phyloP scores from a whole-genome alignment of 2,888 invertebrate species.

The Prosapia bicincta region DNA sequence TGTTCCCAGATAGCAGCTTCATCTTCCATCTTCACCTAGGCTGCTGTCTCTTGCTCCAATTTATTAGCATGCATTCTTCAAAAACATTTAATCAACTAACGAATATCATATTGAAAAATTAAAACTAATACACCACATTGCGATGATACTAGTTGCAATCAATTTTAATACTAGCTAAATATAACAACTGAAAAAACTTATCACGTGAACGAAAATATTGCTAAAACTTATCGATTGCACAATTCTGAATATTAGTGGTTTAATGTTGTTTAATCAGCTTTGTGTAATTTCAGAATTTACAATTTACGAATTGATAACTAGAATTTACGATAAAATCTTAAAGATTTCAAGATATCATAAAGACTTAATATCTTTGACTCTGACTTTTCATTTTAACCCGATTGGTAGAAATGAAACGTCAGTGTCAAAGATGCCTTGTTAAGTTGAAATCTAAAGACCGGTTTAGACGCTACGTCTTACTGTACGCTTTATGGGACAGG shows the following conservation, averaged over 20 bases:
- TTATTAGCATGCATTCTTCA: background rate
- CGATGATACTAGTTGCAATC: too few relatives aligned
- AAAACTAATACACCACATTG: background rate
- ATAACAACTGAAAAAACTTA: background rate
- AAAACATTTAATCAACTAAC: background rate
- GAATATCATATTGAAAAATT: background rate
- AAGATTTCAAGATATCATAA: too few relatives aligned
- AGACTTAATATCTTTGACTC: too few relatives aligned
- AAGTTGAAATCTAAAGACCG: too few relatives aligned
- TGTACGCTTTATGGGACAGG: too few relatives aligned
- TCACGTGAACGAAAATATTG: background rate
- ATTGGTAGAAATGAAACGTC: too few relatives aligned
- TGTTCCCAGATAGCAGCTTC: conserved; percentile 84
- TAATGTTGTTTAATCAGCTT: background rate
- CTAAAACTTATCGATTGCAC: background rate
- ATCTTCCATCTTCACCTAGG: conserved; percentile 33
- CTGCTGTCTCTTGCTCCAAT: background rate
- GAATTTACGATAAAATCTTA: background rate
- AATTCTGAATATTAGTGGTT: background rate
- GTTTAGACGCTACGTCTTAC: too few relatives aligned
- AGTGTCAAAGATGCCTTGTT: too few relatives aligned
- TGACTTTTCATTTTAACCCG: background rate
- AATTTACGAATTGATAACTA: background rate
- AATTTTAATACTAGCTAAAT: background rate
- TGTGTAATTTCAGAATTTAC: background rate